These are phyloP conservation scores for Hydra vulgaris DNA, from an alignment of 30 jellyfish, hydroid and myxozoan species.

Conservation along the genomic window DNA sequence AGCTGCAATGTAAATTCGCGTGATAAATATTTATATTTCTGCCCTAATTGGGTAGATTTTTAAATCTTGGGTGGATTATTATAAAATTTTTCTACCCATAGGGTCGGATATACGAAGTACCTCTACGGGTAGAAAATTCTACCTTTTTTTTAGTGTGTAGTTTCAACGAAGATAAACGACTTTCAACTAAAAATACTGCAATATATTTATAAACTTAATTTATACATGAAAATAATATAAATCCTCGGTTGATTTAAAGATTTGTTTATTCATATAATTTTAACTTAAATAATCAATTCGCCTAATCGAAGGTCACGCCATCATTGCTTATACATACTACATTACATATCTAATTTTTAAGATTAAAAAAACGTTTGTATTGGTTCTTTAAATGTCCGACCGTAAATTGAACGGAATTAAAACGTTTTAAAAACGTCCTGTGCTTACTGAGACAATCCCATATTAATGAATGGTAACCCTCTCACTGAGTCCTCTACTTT, in stretches of 20 bases:
- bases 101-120: no score
- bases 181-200: neutral
- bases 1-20: no score
- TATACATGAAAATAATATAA: neutral
- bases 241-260: neutral
- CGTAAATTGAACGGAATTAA: neutral
- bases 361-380: neutral
- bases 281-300: neutral
- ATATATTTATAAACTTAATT: neutral
- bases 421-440: neutral
- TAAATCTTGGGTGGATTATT: no score
- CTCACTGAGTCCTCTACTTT: no score
- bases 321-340: no score
- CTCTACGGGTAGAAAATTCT: no score
- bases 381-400: neutral
- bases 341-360: no score
- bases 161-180: neutral
- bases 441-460: neutral
- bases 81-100: no score
- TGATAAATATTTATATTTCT: no score
- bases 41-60: no score
- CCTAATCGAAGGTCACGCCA: neutral
- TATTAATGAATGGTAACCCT: no score
- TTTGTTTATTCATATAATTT: neutral
- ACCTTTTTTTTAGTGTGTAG: no score